Evolutionary conservation across 2,888 invertebrate genomes (phyloP), one percentile per base, ranked within the genome.

Genomic region (Argynnis bischoffii): DNA sequence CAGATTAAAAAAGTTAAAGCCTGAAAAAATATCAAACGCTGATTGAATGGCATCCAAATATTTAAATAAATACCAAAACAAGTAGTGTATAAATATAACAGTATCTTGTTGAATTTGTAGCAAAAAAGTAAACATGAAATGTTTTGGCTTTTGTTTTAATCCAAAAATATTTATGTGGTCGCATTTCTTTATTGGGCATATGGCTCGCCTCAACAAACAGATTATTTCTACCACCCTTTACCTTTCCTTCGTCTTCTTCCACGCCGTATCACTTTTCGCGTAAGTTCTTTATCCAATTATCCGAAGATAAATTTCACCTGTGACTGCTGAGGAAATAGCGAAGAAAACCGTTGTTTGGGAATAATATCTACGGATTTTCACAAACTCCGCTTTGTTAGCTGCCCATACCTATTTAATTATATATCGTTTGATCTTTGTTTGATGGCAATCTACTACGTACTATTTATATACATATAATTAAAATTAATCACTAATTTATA

Each of bases 261-360:
- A 81, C 81, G 80, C 83, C 87, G 90, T 88, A 91, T 90, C 90
- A 91, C 85, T 86, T 88, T 87, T 85, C 89, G 86, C 86, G 83
- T 88, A 87, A 90, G 89, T 90, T 92, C 90, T 90, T 91, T 90
- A 93, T 92, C 92, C 93, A 93, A 93, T 93, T 93, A 93, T 89
- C 88, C 87, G 87, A 83, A 91, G 90, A 92, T 92, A 92, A 92
- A 91, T 93, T 90, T 92, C 93, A 93, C 93, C 93, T 93, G 93
- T 86, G 90, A 90, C 92, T 91, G 87, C 84, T 79, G 84, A 82
- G 88, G 88, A 87, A 88, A 89, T 87, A 84, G 82, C 86, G 82
- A 77, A 85, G 79, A 86, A 83, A 86, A 89, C 83, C 83, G 80
- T 84, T 86, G 79, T 84, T 82, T 72, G 78, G 77, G 78, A 85